Conservation (phyloP, 2,888 invertebrate species). For the Mimas tiliae region DNA sequence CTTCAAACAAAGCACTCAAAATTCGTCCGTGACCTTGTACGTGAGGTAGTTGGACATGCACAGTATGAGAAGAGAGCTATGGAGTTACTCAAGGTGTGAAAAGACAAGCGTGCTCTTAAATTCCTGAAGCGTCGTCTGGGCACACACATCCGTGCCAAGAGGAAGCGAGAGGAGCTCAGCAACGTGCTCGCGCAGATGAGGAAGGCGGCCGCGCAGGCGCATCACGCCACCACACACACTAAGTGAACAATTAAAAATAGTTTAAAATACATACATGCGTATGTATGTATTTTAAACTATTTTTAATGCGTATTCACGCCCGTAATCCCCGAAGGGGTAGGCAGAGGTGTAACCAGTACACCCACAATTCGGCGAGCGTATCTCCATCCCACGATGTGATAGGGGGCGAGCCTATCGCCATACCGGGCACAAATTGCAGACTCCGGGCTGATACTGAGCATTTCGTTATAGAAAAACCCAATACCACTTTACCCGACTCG, state of each 20-base stretch:
- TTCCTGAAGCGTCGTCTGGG: slow-evolving; percentile 98
- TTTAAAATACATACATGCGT: too few species aligned
- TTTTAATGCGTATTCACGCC: too few species aligned
- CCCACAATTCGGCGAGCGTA: too few species aligned
- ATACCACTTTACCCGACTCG: too few species aligned
- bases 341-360: too few species aligned
- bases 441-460: too few species aligned
- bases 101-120: slow-evolving; percentile 98
- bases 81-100: slow-evolving; percentile 99
- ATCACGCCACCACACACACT: slow-evolving; percentile 83
- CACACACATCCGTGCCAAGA: slow-evolving; percentile 99
- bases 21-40: slow-evolving; percentile 97
- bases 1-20: slow-evolving; percentile 96
- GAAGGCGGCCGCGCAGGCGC: slow-evolving; percentile 93
- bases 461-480: too few species aligned
- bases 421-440: too few species aligned
- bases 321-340: too few species aligned
- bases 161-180: slow-evolving; percentile 99
- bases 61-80: slow-evolving; percentile 99
- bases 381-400: too few species aligned
- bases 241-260: slow-evolving; percentile 66
- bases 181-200: slow-evolving; percentile 98
- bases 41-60: slow-evolving; percentile 99
- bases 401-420: too few species aligned
- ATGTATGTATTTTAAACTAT: too few species aligned